Evolutionary conservation across 2,113 vertebrate species (phyloP), one percentile per base, ranked within the genome.

Genomic region (Nothoprocta pentlandii): DNA sequence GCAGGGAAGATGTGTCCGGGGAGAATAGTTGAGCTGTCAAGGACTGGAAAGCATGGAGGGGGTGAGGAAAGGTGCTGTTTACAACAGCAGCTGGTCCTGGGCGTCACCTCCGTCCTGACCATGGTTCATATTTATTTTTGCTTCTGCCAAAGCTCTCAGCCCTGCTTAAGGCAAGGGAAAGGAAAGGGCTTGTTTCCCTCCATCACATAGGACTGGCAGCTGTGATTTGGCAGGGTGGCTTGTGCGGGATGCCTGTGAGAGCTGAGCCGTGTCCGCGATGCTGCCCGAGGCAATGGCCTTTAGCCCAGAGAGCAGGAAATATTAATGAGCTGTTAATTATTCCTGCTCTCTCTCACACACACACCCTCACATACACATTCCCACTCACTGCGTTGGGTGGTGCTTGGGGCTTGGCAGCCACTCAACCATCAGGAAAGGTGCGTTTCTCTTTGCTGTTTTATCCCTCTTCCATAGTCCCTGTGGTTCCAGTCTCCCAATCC

Each of bases 121-220:
- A 15, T 25, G 53, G 56, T 9, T 64, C 53, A 28, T 95, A 97
- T 95, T 97, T 97, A 91, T 96, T 96, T 98, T 96, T 83, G 42
- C 67, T 58, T 20, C 73, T 95, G 78, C 76, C 92, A 88, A 94
- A 74, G 80, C 95, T 97, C 92, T 94, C 62, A n/a, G 71, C 66
- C 63, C 66, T 78, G 87, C 94, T 94, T 89, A 97, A 97, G 76
- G 87, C 61, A 89, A 85, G 88, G 66, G 78, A 92, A 87, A 93
- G 93, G 96, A 94, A 96, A 95, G 90, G 26, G 79, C 80, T 80
- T 1, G 2, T 94, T 97, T 94, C 77, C 92, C 94, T 76, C 32
- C 59, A 10, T 64, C 74, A 68, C 41, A 34, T 63, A 71, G 66
- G 89, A 94, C 58, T 51, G 87, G 77, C 81, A 85, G 82, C 88